phyloP scores from a whole-genome alignment of 2,113 vertebrate species.

The Thamnophis sirtalis region DNA sequence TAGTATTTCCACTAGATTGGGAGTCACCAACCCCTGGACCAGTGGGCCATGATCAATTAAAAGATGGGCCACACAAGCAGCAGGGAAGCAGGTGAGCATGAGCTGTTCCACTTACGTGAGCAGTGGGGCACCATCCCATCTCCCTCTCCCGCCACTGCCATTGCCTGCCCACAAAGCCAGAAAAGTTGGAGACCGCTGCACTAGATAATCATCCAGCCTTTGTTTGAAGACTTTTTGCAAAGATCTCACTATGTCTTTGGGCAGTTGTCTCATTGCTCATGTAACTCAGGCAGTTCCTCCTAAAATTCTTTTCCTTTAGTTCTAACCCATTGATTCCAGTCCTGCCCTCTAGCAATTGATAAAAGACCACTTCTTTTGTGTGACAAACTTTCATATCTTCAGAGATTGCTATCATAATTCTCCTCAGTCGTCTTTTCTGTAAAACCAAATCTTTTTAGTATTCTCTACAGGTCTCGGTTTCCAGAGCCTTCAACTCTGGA shows the following conservation, averaged over 20 bases:
- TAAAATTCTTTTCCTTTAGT: neutral
- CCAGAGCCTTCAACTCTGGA: neutral
- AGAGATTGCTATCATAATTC: neutral
- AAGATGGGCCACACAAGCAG: no score
- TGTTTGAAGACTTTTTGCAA: neutral
- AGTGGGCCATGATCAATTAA: no score
- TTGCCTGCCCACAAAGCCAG: no score
- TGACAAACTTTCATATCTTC: neutral
- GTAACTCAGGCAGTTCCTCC: neutral
- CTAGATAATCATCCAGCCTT: neutral
- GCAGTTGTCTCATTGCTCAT: neutral
- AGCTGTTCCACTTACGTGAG: no score
- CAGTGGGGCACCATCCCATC: no score
- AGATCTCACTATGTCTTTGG: neutral
- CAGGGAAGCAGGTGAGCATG: no score
- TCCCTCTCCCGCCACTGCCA: no score
- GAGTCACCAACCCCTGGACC: no score
- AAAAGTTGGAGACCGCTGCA: no score
- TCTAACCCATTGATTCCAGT: neutral
- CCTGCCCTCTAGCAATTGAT: neutral
- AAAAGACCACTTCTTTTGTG: neutral
- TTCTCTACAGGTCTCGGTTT: neutral
- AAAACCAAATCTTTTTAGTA: neutral
- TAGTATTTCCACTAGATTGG: no score
- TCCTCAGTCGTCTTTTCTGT: neutral